A percentile compares a stretch with the other conserved stretches of the same genome.
phyloP scores from a whole-genome alignment of 2,797 vertebrate species.

The Clarias platycephalus region DNA sequence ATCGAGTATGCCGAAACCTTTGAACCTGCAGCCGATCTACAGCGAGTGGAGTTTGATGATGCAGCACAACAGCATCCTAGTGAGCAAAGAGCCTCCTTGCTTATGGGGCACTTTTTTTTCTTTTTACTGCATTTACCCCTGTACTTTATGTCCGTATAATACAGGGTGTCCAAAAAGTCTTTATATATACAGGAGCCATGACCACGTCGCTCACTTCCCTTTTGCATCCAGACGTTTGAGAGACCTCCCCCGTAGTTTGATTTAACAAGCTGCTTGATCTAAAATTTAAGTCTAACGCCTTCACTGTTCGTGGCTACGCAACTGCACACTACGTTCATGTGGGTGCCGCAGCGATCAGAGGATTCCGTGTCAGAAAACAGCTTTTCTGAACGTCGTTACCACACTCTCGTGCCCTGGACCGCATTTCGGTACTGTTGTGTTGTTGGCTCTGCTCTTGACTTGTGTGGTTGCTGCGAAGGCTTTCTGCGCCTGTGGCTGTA shows the following conservation, averaged over 20 bases:
- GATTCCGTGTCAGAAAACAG: background rate
- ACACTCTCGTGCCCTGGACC: background rate
- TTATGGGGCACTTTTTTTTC: background rate
- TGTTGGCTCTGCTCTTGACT: slow-evolving; percentile 10
- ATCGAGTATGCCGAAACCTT: background rate
- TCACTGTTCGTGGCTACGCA: background rate
- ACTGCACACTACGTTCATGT: background rate
- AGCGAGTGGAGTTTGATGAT: background rate
- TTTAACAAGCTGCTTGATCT: slow-evolving; percentile 20
- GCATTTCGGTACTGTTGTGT: slow-evolving; percentile 1
- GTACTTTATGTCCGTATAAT: background rate
- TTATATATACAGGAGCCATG: too few species aligned
- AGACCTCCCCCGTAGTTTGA: background rate
- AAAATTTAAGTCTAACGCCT: background rate
- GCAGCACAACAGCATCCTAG: background rate
- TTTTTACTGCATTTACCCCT: background rate
- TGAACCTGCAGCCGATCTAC: background rate
- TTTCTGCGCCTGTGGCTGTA: slow-evolving; percentile 47
- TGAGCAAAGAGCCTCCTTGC: background rate
- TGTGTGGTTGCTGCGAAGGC: slow-evolving; percentile 25
- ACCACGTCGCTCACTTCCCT: too few species aligned
- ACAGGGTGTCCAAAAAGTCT: too few species aligned
- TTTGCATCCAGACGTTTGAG: too few species aligned
- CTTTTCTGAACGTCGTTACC: background rate
- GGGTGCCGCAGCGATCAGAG: background rate